Base-by-base conservation (phyloP, 1,140 invertebrate genomes). In the Chironomus striatipennis region DNA sequence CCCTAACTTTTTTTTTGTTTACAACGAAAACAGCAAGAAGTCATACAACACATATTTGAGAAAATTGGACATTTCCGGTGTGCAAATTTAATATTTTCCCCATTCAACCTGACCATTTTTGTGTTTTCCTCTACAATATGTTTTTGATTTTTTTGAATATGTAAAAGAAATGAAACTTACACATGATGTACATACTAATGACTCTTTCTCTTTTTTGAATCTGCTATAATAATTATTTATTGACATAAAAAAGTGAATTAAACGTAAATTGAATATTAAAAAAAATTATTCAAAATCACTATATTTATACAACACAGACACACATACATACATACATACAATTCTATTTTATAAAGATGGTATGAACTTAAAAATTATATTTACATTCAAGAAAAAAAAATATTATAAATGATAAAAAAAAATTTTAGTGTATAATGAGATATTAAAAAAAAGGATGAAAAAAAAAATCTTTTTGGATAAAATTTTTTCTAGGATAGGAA, bases 401-500 rank as follows among this genome's bases (percentile, higher is more conserved):
- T 8, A n/a, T 12, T 12, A 57, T n/a, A n/a, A 57, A 57, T 5
- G n/a, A 57, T n/a, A 57, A 10, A 15, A 9, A 47, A 15, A 15
- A 57, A 57, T 57, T 57, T 57, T 57, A 57, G 47, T 57, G 47
- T 57, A 57, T 12, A 34, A 34, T 34, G 24, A 34, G 5, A 34
- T 34, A 34, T 34, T 34, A 34, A 34, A 34, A 34, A 34, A 34
- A 34, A 34, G 24, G 24, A 34, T 34, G 24, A 34, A 34, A n/a
- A 57, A 57, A n/a, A n/a, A 57, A 57, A 57, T 57, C n/a, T n/a
- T 57, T 57, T 57, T 57, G 12, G 47, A n/a, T n/a, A 57, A 15
- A 57, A 57, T n/a, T 57, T 57, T 57, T 47, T 57, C n/a, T 57
- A 57, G 47, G 47, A 57, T 57, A 57, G 47, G n/a, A 57, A 57